Percentiles rank a stretch among this genome's conserved stretches.
Conservation (phyloP, 1,140 invertebrate species). For the Bradynema listronoti region DNA sequence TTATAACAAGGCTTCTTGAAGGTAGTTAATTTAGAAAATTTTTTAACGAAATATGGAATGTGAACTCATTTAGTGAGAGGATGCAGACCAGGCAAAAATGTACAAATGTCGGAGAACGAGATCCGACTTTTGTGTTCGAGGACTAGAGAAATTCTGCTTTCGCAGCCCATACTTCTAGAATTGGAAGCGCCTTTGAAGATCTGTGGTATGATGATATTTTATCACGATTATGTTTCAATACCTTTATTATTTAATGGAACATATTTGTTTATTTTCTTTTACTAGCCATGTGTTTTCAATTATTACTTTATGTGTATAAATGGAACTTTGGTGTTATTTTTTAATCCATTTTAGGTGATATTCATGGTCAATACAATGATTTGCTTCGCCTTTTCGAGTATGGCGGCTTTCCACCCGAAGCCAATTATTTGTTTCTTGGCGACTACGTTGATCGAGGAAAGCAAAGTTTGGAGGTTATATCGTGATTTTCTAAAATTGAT, state of each 20-base stretch:
- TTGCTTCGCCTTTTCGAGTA: conserved; percentile 94
- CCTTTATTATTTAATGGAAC: neutral
- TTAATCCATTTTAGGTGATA: conserved; percentile 57
- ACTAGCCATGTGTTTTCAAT: too few relatives aligned
- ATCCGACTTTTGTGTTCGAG: conserved; percentile 83
- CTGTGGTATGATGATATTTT: neutral
- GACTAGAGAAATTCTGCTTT: conserved; percentile 67
- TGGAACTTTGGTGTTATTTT: neutral
- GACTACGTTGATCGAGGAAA: conserved; percentile 84
- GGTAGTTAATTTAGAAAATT: conserved; percentile 62
- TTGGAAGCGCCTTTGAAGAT: conserved; percentile 60
- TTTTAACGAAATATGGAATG: neutral
- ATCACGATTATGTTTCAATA: conserved; percentile 5
- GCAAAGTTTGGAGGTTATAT: conserved; percentile 63
- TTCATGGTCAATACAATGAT: conserved; percentile 62
- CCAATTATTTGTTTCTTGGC: conserved; percentile 95
- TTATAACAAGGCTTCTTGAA: conserved; percentile 87
- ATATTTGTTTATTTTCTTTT: neutral
- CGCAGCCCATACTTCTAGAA: conserved; percentile 66
- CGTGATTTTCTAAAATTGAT: conserved; percentile 50
- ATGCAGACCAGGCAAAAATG: conserved; percentile 56
- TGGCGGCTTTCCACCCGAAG: conserved; percentile 98
- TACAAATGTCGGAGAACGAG: conserved; percentile 76
- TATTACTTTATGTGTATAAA: neutral
- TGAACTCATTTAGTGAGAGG: conserved; percentile 59